phyloP scores from a whole-genome alignment of 2,888 invertebrate species.

The Meiosimyza decipiens region DNA sequence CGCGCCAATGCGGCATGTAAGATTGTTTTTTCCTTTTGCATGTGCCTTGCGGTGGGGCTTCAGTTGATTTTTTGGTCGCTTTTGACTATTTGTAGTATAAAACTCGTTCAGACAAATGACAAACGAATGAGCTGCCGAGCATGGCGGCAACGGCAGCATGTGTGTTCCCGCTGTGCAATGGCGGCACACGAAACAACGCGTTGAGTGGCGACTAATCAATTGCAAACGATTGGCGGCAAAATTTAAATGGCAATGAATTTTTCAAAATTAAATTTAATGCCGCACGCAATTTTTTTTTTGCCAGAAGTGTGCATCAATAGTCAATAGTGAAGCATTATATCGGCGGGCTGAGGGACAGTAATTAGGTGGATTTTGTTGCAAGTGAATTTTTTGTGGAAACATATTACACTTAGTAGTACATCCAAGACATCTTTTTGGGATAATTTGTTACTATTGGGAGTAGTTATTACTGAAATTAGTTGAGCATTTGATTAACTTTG shows the following conservation, averaged over 20 bases:
- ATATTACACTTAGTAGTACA: no score
- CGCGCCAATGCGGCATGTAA: conserved; percentile 29
- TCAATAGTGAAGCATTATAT: no score
- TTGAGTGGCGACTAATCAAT: neutral
- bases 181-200: conserved; percentile 23
- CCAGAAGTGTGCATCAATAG: no score
- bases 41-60: neutral
- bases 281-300: neutral
- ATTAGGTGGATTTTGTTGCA: no score
- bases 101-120: conserved; percentile 8
- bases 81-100: neutral
- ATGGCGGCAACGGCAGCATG: conserved; percentile 38
- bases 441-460: no score
- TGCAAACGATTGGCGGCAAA: conserved; percentile 7
- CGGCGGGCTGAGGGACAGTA: no score
- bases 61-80: neutral
- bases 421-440: no score
- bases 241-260: conserved; percentile 5
- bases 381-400: no score
- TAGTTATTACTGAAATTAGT: no score
- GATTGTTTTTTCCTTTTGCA: neutral
- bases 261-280: conserved; percentile 19
- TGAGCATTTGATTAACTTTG: no score
- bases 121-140: conserved; percentile 38
- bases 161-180: conserved; percentile 31